These are phyloP conservation scores for Solen grandis DNA, from an alignment of 1,140 invertebrate species.

Conservation along the genomic window DNA sequence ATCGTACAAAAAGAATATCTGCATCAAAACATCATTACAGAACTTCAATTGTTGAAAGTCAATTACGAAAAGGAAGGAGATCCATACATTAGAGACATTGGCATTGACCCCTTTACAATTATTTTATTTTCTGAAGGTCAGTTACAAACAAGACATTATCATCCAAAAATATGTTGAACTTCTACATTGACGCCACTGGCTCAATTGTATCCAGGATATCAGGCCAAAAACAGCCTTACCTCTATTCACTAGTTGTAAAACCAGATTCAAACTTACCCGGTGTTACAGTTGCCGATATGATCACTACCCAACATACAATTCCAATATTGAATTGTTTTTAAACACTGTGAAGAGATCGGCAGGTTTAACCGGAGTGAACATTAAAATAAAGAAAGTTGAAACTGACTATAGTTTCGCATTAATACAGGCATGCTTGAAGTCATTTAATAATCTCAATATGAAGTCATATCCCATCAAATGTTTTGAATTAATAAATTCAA, in stretches of 20 bases:
- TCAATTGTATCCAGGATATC: not conserved
- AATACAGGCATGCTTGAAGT: not conserved
- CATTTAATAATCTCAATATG: no score
- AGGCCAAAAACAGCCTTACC: slow-evolving; percentile 1
- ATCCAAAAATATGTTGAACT: not conserved
- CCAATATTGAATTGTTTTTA: slow-evolving; percentile 1
- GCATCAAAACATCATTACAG: slow-evolving; percentile 14
- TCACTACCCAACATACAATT: slow-evolving; percentile 15
- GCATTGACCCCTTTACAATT: not conserved
- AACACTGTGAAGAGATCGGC: no score
- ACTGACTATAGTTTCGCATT: not conserved
- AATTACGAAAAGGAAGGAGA: not conserved
- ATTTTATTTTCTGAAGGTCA: slow-evolving; percentile 4
- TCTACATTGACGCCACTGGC: slow-evolving; percentile 18
- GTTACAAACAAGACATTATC: not conserved
- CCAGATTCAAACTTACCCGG: no score
- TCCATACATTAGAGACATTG: slow-evolving; percentile 18
- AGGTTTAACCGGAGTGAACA: no score
- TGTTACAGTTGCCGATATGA: not conserved
- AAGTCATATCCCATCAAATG: no score
- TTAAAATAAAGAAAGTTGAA: no score
- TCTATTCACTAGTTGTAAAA: slow-evolving; percentile 16
- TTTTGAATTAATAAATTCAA: no score
- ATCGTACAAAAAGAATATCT: not conserved
- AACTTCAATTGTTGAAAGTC: slow-evolving; percentile 15